Conservation (phyloP, 2,113 vertebrate species). For the Prochilodus magdalenae region DNA sequence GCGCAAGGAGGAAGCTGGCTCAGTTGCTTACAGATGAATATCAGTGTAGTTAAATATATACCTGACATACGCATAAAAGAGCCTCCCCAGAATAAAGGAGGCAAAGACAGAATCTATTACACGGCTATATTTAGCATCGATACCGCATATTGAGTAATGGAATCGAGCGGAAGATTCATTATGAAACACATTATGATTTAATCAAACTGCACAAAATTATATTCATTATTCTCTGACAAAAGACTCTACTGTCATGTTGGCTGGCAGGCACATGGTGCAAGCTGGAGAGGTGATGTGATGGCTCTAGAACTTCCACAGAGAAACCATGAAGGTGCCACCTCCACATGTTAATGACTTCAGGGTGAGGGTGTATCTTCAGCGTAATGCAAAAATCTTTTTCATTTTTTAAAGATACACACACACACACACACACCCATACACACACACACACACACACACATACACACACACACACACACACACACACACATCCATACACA, state of each 20-base stretch:
- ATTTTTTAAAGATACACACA: background rate
- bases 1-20: constrained; percentile 61
- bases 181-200: constrained; percentile 80
- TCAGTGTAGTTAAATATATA: constrained; percentile 73
- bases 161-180: constrained; percentile 76
- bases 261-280: constrained; percentile 49
- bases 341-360: constrained; percentile 29
- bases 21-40: constrained; percentile 63
- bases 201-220: constrained; percentile 76
- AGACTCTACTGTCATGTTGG: constrained; percentile 59
- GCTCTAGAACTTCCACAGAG: constrained; percentile 36
- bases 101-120: constrained; percentile 80
- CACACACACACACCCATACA: background rate
- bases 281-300: constrained; percentile 39
- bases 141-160: constrained; percentile 76
- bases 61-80: constrained; percentile 69
- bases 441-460: too few species aligned
- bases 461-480: too few species aligned
- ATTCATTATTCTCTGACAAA: constrained; percentile 74
- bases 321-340: constrained; percentile 45
- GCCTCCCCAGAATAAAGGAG: constrained; percentile 62
- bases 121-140: constrained; percentile 80
- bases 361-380: constrained; percentile 17
- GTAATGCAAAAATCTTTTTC: background rate
- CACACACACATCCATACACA: too few species aligned